Evolutionary conservation across 2,113 vertebrate genomes (phyloP).

Genomic region (Gymnorhina tibicen): DNA sequence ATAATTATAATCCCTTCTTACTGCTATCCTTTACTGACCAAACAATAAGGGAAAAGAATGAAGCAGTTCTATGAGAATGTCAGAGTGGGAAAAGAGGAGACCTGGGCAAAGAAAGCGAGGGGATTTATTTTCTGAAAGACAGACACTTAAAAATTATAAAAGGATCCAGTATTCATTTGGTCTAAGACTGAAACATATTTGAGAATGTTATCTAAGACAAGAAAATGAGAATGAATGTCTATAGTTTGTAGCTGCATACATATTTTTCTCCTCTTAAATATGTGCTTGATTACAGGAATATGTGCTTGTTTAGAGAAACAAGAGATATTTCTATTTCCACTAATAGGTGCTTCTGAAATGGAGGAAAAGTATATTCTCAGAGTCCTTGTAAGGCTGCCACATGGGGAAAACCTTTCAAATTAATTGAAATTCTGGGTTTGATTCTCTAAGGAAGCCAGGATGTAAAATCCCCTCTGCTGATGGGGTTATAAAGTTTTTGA

Average conservation of each 20-base stretch:
- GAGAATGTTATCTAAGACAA: background rate
- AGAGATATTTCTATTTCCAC: background rate
- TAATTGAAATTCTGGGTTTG: background rate
- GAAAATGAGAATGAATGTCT: background rate
- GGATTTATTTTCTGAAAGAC: background rate
- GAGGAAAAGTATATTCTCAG: background rate
- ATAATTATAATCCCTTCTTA: background rate
- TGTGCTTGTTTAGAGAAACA: background rate
- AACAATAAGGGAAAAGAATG: background rate
- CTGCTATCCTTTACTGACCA: background rate
- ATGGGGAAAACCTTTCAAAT: background rate
- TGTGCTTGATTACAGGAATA: background rate
- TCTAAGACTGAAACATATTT: background rate
- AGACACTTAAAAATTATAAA: background rate
- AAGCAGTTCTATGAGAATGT: background rate
- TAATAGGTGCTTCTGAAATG: background rate
- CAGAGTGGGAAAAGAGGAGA: background rate
- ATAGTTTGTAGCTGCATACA: background rate
- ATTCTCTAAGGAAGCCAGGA: background rate
- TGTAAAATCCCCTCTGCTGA: background rate
- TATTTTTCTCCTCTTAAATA: background rate
- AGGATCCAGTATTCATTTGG: background rate
- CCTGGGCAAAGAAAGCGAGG: background rate
- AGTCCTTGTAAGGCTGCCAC: background rate
- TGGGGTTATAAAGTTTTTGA: background rate